These are phyloP conservation scores for Echinops telfairi DNA, from an alignment of 2,113 vertebrate genomes.

Conservation along the genomic window DNA sequence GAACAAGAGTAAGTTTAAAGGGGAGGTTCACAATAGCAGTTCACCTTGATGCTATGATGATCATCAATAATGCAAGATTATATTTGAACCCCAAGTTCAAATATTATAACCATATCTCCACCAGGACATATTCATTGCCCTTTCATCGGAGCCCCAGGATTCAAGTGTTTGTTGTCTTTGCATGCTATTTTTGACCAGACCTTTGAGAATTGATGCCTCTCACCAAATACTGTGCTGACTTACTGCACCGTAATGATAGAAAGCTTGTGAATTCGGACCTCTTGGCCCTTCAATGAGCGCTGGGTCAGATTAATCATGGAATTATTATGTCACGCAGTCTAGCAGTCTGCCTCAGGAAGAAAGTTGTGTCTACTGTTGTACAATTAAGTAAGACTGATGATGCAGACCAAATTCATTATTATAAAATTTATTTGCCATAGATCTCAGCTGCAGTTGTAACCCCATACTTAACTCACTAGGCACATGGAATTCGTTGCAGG, in stretches of 20 bases:
- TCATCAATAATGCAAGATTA: too few species aligned
- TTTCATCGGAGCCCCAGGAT: not conserved
- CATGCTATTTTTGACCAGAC: constrained; percentile 17
- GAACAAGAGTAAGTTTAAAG: too few species aligned
- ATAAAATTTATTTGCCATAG: constrained; percentile 61
- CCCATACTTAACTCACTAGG: constrained; percentile 26
- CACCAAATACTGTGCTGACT: not conserved
- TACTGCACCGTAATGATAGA: not conserved
- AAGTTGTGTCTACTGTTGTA: constrained; percentile 73
- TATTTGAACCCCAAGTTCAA: too few species aligned
- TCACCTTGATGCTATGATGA: too few species aligned
- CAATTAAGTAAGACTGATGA: constrained; percentile 74
- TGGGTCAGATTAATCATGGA: constrained; percentile 28
- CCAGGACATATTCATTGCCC: too few species aligned
- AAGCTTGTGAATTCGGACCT: not conserved
- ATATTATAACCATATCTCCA: too few species aligned
- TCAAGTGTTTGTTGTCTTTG: not conserved
- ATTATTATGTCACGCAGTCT: constrained; percentile 59
- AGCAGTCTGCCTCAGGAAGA: constrained; percentile 75
- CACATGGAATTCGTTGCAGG: constrained; percentile 14
- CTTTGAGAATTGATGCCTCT: not conserved
- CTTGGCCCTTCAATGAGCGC: not conserved
- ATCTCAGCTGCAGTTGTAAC: not conserved
- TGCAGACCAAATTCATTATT: constrained; percentile 39
- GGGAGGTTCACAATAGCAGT: too few species aligned